phyloP scores from a whole-genome alignment of 2,113 vertebrate species.

The Nibea coibor region DNA sequence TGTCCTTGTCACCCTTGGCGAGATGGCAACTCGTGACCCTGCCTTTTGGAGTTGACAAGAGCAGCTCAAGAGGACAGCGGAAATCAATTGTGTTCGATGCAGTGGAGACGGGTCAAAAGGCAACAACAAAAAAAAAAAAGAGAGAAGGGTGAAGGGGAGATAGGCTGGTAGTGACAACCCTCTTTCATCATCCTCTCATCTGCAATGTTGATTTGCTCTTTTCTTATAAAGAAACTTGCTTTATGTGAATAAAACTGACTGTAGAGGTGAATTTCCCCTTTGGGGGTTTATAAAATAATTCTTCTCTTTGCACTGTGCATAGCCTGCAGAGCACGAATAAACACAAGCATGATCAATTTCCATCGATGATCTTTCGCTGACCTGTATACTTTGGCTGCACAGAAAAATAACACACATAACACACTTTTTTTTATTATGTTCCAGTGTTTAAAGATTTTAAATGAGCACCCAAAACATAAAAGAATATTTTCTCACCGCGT shows the following conservation, averaged over 20 bases:
- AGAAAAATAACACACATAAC: neutral
- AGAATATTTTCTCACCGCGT: neutral
- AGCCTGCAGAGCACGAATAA: neutral
- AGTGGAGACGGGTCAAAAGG: slow-evolving; percentile 30
- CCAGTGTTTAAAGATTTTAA: slow-evolving; percentile 11
- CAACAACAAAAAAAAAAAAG: slow-evolving; percentile 20
- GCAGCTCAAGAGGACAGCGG: slow-evolving; percentile 9
- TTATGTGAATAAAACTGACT: neutral
- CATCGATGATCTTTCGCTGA: neutral
- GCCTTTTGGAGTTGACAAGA: slow-evolving; percentile 1
- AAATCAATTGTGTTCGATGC: slow-evolving; percentile 29
- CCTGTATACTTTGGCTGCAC: neutral
- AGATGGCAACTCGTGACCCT: slow-evolving; percentile 8
- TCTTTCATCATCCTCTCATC: slow-evolving; percentile 12
- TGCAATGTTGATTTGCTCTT: slow-evolving; percentile 7
- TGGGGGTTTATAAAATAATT: too few species aligned
- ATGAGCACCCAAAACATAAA: neutral
- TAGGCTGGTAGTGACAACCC: neutral
- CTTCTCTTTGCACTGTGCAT: neutral
- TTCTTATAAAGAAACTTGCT: slow-evolving; percentile 8
- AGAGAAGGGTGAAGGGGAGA: neutral
- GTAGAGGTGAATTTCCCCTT: neutral
- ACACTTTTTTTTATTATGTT: neutral
- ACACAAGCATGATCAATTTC: neutral
- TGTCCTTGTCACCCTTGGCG: slow-evolving; percentile 19